Percentiles rank a stretch among this genome's conserved stretches.
These are phyloP conservation scores for Spatula clypeata DNA, from an alignment of 2,797 vertebrate species.

Conservation along the genomic window DNA sequence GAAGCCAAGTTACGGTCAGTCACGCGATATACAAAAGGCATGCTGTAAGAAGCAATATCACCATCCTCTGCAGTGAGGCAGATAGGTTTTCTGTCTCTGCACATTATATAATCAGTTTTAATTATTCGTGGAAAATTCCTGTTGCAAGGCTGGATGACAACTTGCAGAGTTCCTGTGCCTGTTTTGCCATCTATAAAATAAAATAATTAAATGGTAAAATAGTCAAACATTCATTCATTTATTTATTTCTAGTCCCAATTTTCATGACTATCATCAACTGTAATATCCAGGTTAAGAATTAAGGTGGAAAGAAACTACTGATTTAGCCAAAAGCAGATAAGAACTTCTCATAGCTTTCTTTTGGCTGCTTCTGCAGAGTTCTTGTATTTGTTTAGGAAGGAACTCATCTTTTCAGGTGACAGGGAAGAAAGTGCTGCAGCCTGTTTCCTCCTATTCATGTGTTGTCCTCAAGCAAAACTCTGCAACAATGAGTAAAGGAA, in stretches of 20 bases:
- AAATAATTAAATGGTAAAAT: background rate
- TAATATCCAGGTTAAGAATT: background rate
- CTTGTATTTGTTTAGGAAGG: background rate
- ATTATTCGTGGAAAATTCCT: slow-evolving; percentile 85
- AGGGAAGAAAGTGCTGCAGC: background rate
- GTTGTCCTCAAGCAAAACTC: background rate
- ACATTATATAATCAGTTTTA: slow-evolving; percentile 74
- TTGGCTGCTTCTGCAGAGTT: background rate
- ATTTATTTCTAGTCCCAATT: background rate
- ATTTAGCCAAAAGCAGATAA: background rate
- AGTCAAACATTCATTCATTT: background rate
- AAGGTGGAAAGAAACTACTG: background rate
- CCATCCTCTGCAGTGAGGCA: slow-evolving; percentile 82
- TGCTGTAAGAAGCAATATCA: slow-evolving; percentile 81
- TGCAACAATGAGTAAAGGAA: background rate
- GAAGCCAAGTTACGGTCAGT: slow-evolving; percentile 21
- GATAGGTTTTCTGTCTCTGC: slow-evolving; percentile 83
- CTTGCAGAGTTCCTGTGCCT: slow-evolving; percentile 88
- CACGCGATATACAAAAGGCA: slow-evolving; percentile 86
- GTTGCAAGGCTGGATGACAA: slow-evolving; percentile 87
- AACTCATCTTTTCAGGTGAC: background rate
- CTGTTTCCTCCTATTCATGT: background rate
- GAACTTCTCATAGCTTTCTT: background rate
- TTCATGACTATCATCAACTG: background rate
- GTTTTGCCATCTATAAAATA: slow-evolving; percentile 86